Conservation (phyloP, 2,797 vertebrate species). For the Sebastes reedi region DNA sequence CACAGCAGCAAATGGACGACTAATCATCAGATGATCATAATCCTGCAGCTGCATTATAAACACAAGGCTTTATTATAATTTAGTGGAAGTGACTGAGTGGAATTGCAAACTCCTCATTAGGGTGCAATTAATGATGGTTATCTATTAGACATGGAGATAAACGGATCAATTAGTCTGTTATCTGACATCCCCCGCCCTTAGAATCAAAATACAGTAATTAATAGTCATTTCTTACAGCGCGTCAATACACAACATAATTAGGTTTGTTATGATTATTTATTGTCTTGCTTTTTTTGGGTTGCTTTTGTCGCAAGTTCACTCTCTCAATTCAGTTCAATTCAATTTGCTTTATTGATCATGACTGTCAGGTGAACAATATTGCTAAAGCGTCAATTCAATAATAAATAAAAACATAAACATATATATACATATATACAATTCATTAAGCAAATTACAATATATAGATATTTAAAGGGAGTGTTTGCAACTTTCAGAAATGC, state of each 20-base stretch:
- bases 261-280: background rate
- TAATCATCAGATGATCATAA: background rate
- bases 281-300: background rate
- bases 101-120: conserved; percentile 23
- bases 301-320: conserved; percentile 14
- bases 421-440: no score
- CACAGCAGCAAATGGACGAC: background rate
- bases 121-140: conserved; percentile 33
- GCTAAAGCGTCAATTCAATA: no score
- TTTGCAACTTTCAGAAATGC: no score
- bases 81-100: background rate
- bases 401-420: no score
- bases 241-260: background rate
- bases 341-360: no score
- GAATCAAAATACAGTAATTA: conserved; percentile 6
- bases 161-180: conserved; percentile 28
- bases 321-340: background rate
- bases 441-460: no score
- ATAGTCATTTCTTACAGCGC: background rate
- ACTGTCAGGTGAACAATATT: no score
- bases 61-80: conserved; percentile 4
- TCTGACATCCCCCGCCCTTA: background rate
- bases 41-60: background rate
- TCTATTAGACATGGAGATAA: conserved; percentile 5
- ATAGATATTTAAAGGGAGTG: no score